These are phyloP conservation scores for Spialia ferax DNA, from an alignment of 2,888 invertebrate species.

Conservation along the genomic window DNA sequence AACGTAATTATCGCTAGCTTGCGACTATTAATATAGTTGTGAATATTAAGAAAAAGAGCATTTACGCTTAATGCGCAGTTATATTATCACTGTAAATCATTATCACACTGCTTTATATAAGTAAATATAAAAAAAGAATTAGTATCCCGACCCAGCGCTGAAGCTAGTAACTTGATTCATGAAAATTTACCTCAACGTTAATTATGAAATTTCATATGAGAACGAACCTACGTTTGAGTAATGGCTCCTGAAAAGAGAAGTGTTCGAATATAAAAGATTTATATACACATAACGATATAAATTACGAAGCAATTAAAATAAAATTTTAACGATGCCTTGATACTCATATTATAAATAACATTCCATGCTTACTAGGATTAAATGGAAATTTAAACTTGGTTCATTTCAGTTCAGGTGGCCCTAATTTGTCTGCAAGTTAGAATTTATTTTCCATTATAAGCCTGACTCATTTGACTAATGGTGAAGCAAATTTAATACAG, in stretches of 20 bases:
- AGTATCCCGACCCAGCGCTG: neutral
- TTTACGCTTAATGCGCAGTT: no score
- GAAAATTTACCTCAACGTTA: constrained; percentile 61
- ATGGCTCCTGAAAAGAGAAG: constrained; percentile 75
- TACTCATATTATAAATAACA: constrained; percentile 1
- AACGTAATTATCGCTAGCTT: no score
- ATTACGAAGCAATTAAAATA: constrained; percentile 33
- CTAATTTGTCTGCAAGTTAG: neutral
- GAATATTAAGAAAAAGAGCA: no score
- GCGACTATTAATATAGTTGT: no score
- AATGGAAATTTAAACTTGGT: neutral
- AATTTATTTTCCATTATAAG: neutral
- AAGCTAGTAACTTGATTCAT: constrained; percentile 8
- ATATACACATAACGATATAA: constrained; percentile 51
- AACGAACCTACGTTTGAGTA: constrained; percentile 80
- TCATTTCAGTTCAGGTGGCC: neutral
- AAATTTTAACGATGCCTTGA: constrained; percentile 26
- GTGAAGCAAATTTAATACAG: no score
- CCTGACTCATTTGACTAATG: neutral
- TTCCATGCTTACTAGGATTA: neutral
- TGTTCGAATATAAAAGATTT: constrained; percentile 71
- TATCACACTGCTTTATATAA: neutral
- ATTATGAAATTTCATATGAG: constrained; percentile 85
- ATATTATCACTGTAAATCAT: neutral
- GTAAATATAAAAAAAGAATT: neutral